Base-by-base conservation (phyloP, 2,797 vertebrate genomes). In the Rhinophrynus dorsalis region DNA sequence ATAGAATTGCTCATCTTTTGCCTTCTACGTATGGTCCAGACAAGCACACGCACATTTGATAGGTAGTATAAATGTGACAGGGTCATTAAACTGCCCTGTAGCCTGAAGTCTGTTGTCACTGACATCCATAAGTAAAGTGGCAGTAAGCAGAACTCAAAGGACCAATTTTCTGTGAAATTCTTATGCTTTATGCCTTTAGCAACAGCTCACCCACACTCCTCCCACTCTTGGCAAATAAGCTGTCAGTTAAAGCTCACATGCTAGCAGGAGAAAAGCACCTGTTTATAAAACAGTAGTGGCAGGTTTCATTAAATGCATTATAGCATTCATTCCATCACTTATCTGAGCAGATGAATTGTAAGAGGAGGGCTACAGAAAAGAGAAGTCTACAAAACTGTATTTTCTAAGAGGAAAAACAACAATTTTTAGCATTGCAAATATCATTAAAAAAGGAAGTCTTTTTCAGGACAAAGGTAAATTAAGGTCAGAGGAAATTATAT, bases 101-200 rank as follows among this genome's bases (percentile, higher is more conserved):
- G 35, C 37, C 45, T 26, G 48, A 17, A 38, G 27, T 20, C 60
- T 23, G 20, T 6, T 20, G 23, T 35, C 27, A 32, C 15, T 59
- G 55, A 50, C 44, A 51, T 40, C 23, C 17, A 30, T 15, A 23
- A 17, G 27, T 15, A 48, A 48, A 30, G 21, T 51, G 66, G 44
- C 66, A 59, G 23, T 11, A 40, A 61, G 48, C 26, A 30, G 12
- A 24, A 20, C 50, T 42, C 50, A 40, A 20, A 33, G 50, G 48
- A 65, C 33, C 67, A 68, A 68, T 68, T 68, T n/a, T 59, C 24
- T 58, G 26, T 12, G 10, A 64, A 38, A 40, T 51, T 27, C 56
- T 60, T 37, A 18, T 30, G 35, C 27, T 45, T 20, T 29, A 18
- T 55, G 18, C 26, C 54, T 33, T 33, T 17, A 59, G 56, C 33